phyloP scores from a whole-genome alignment of 2,113 vertebrate genomes.

The Sprattus sprattus region DNA sequence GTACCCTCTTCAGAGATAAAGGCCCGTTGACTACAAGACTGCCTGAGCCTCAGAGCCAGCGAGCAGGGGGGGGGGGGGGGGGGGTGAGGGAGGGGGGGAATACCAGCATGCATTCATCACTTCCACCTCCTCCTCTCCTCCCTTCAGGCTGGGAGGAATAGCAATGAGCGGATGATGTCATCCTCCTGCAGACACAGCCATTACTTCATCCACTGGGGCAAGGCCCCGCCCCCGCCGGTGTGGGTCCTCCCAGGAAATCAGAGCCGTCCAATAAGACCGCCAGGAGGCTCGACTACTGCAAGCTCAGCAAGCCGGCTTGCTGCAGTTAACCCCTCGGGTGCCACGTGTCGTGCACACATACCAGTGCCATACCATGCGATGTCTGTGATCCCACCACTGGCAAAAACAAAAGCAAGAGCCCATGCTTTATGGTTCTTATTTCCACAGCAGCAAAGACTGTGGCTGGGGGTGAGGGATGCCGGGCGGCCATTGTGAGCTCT shows the following conservation, averaged over 20 bases:
- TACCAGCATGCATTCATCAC: slow-evolving; percentile 34
- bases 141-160: slow-evolving; percentile 25
- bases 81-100: slow-evolving; percentile 17
- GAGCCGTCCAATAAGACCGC: slow-evolving; percentile 52
- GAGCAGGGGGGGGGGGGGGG: not conserved
- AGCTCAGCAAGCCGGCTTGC: slow-evolving; percentile 40
- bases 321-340: slow-evolving; percentile 40
- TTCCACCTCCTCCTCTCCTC: not conserved
- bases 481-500: slow-evolving; percentile 12
- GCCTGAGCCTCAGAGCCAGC: not conserved
- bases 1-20: not conserved
- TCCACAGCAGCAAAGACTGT: not conserved
- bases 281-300: not conserved
- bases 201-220: slow-evolving; percentile 51
- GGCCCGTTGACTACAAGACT: not conserved
- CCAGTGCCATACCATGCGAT: not conserved
- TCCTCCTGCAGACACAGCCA: slow-evolving; percentile 49
- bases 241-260: slow-evolving; percentile 43
- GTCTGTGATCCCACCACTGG: not conserved
- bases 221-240: slow-evolving; percentile 31
- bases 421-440: slow-evolving; percentile 19
- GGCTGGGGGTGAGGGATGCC: slow-evolving; percentile 26
- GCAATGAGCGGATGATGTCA: slow-evolving; percentile 48
- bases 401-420: not conserved
- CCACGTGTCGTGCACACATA: slow-evolving; percentile 15